These are phyloP conservation scores for Geodia barretti DNA, from an alignment of 37 sponge, comb jelly and placozoan genomes.

Conservation along the genomic window DNA sequence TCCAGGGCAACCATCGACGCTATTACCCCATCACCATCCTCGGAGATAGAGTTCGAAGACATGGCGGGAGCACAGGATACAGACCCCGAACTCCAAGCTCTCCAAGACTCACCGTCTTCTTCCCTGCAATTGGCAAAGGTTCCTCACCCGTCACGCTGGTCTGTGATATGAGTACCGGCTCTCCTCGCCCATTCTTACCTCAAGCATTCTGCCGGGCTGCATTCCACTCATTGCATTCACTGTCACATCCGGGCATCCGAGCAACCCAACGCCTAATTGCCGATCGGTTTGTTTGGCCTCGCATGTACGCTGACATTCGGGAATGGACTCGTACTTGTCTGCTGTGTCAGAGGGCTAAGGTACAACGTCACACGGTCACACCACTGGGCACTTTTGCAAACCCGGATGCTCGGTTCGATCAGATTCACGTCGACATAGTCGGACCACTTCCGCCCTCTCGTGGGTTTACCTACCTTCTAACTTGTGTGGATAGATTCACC, in stretches of 20 bases:
- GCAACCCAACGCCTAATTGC: constrained; percentile 1
- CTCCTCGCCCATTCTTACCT: constrained; percentile 28
- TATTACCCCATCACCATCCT: no score
- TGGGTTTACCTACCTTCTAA: not conserved
- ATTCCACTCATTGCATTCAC: not conserved
- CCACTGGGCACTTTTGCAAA: not conserved
- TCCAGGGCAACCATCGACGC: not conserved
- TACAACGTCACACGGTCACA: not conserved
- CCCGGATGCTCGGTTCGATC: not conserved
- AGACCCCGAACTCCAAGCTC: not conserved
- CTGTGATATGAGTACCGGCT: constrained; percentile 33
- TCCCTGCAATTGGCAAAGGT: not conserved
- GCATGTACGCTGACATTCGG: not conserved
- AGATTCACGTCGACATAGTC: constrained; percentile 1
- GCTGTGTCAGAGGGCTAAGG: not conserved
- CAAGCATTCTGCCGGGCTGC: not conserved
- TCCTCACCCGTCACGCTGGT: not conserved
- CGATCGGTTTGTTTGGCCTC: constrained; percentile 6
- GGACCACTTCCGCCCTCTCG: constrained; percentile 20
- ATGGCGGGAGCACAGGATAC: not conserved
- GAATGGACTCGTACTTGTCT: not conserved
- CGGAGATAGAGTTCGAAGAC: not conserved
- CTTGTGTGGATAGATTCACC: constrained; percentile 8
- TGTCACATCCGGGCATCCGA: not conserved
- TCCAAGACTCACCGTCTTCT: not conserved